Conservation (phyloP, 2,113 vertebrate genomes). For the Melospiza georgiana region DNA sequence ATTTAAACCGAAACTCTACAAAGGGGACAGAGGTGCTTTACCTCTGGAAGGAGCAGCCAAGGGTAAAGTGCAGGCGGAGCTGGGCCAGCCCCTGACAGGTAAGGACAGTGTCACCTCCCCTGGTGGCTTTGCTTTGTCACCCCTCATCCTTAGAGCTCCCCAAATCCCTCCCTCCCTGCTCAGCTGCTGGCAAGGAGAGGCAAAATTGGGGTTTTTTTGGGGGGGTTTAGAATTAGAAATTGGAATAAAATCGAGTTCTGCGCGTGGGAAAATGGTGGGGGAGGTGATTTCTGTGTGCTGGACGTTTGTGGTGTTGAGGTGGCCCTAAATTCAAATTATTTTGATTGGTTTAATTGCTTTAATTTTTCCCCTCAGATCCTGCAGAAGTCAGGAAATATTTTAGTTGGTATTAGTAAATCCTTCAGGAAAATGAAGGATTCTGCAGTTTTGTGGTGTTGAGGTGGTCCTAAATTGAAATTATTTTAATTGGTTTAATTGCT, state of each 20-base stretch:
- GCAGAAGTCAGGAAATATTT: no score
- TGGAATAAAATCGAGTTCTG: neutral
- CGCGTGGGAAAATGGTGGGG: accelerated
- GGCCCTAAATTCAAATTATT: no score
- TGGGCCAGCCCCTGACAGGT: conserved; percentile 91
- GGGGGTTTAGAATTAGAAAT: neutral
- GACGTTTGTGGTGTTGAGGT: neutral
- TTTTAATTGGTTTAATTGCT: no score
- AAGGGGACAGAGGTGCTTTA: conserved; percentile 90
- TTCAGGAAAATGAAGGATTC: no score
- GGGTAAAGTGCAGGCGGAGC: conserved; percentile 91
- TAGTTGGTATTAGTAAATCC: no score
- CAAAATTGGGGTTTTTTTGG: neutral
- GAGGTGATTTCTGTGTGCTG: no score
- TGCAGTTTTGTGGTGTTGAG: no score
- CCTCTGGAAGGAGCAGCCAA: conserved; percentile 93
- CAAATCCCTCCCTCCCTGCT: neutral
- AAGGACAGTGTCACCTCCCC: conserved; percentile 78
- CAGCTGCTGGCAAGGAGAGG: conserved; percentile 44
- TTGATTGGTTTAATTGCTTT: no score
- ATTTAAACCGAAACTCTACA: conserved; percentile 96
- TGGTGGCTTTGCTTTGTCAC: conserved; percentile 76
- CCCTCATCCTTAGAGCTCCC: neutral
- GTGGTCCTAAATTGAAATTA: no score
- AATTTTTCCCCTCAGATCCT: no score